These are phyloP conservation scores for Leptoclinus maculatus DNA, from an alignment of 2,797 vertebrate genomes.

Conservation along the genomic window DNA sequence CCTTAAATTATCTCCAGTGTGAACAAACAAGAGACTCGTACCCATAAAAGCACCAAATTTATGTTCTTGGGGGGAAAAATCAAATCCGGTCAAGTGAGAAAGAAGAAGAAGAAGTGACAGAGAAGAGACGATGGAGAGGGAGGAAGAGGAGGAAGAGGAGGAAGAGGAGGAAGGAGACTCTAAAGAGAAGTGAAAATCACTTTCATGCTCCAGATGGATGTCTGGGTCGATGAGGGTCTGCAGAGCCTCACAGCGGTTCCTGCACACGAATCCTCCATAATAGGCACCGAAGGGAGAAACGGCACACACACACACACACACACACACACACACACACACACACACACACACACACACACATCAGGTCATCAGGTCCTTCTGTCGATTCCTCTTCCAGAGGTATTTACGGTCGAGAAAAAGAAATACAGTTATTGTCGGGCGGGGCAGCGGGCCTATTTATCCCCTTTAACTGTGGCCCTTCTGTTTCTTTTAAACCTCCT, in stretches of 20 bases:
- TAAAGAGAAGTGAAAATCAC: constrained; percentile 20
- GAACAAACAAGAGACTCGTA: not conserved
- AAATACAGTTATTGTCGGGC: constrained; percentile 52
- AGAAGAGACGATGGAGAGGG: not conserved
- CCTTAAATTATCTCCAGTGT: accelerated
- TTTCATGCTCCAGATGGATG: constrained; percentile 44
- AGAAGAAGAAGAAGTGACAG: not conserved
- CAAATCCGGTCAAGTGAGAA: not conserved
- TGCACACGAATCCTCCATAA: constrained; percentile 49
- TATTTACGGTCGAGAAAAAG: constrained; percentile 44
- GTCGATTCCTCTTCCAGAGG: constrained; percentile 56
- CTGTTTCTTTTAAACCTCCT: constrained; percentile 32
- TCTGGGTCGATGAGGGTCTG: constrained; percentile 41
- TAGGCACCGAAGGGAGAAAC: constrained; percentile 52
- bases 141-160: not conserved
- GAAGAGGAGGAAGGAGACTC: not conserved
- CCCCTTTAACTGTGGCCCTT: constrained; percentile 32
- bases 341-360: not conserved
- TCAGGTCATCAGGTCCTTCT: constrained; percentile 13
- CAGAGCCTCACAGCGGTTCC: constrained; percentile 47
- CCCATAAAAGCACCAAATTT: too few species aligned
- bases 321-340: constrained; percentile 5
- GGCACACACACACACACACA: constrained; percentile 4
- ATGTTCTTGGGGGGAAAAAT: not conserved
- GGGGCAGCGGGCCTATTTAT: constrained; percentile 42